These are phyloP conservation scores for Cyrtonyx montezumae DNA, from an alignment of 2,113 vertebrate species.

Conservation along the genomic window DNA sequence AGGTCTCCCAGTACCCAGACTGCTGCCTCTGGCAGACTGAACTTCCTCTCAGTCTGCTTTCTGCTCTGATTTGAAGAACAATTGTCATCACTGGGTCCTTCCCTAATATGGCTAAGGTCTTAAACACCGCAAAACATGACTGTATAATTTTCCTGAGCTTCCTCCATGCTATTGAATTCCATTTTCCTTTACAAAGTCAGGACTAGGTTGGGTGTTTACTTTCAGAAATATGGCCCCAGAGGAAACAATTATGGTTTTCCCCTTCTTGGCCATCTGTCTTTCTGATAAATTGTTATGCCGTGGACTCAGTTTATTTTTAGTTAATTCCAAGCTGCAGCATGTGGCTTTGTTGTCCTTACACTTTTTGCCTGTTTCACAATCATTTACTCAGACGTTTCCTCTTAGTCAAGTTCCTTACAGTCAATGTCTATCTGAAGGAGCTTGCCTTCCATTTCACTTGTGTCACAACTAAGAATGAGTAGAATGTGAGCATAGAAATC, in stretches of 20 bases:
- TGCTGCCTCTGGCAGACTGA: not conserved
- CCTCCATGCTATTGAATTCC: conserved; percentile 47
- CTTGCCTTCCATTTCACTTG: not conserved
- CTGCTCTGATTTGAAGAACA: not conserved
- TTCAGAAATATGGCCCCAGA: conserved; percentile 2
- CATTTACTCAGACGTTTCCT: not conserved
- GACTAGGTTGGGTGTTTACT: conserved; percentile 22
- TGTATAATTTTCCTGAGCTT: not conserved
- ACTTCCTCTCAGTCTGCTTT: conserved; percentile 17
- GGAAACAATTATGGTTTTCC: conserved; percentile 47
- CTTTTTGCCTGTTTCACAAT: not conserved
- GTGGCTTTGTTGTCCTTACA: not conserved
- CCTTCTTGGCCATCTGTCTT: conserved; percentile 23
- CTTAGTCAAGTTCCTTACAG: not conserved
- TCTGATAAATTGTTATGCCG: conserved; percentile 12
- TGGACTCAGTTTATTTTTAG: not conserved
- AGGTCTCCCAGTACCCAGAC: not conserved
- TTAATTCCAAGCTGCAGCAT: not conserved
- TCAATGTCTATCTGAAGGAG: not conserved
- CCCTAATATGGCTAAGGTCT: not conserved
- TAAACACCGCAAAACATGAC: not conserved
- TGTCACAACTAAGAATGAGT: not conserved
- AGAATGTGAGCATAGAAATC: not conserved
- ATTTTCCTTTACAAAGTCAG: not conserved
- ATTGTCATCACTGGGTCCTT: not conserved